Conservation (phyloP, 2,797 vertebrate species). For the Trematomus bernacchii region DNA sequence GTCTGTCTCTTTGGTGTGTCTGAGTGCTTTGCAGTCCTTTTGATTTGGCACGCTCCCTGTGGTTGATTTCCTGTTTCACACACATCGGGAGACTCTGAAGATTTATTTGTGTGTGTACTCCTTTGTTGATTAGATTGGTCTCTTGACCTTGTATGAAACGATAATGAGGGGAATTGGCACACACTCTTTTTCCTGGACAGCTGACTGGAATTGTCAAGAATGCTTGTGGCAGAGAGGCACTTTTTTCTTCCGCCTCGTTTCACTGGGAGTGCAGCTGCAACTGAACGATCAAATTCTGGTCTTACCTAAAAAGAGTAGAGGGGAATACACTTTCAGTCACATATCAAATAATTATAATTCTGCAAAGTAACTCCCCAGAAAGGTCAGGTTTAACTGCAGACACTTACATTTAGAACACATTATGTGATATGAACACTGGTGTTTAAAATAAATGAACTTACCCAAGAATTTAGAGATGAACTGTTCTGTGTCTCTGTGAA, state of each 20-base stretch:
- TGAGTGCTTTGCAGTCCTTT: conserved; percentile 2
- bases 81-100: conserved; percentile 11
- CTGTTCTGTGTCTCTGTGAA: conserved; percentile 74
- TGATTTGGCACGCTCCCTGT: conserved; percentile 7
- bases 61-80: conserved; percentile 30
- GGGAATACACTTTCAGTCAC: background rate
- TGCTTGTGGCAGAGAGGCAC: conserved; percentile 56
- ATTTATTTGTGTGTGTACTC: conserved; percentile 27
- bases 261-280: conserved; percentile 43
- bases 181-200: conserved; percentile 71
- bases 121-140: conserved; percentile 38
- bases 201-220: conserved; percentile 58
- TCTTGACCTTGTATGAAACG: conserved; percentile 75
- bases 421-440: background rate
- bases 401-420: background rate
- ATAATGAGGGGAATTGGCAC: conserved; percentile 85
- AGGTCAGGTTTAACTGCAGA: background rate
- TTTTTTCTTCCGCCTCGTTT: conserved; percentile 69
- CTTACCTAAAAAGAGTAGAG: conserved; percentile 80
- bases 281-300: conserved; percentile 87
- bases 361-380: background rate
- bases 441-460: conserved; percentile 58
- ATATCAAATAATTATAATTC: too few relatives aligned
- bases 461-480: conserved; percentile 83
- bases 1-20: conserved; percentile 46